phyloP scores from a whole-genome alignment of 2,797 vertebrate genomes.

The Phataginus tetradactyla region DNA sequence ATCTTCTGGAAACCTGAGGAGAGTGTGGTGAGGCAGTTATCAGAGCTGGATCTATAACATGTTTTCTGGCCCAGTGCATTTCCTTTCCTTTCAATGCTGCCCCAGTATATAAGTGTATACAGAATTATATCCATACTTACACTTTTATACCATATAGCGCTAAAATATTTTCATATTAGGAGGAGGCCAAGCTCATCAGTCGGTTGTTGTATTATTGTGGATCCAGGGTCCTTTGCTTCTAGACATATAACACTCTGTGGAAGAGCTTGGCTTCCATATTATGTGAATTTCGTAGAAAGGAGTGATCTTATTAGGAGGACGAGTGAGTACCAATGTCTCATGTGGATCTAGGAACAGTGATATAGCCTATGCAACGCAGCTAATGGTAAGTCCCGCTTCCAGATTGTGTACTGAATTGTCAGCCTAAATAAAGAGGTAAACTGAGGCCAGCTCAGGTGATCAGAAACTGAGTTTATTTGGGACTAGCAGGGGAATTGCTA shows the following conservation, averaged over 20 bases:
- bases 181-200: not conserved
- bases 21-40: not conserved
- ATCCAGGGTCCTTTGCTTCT: not conserved
- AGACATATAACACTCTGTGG: not conserved
- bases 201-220: not conserved
- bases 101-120: not conserved
- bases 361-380: not conserved
- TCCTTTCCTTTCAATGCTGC: not conserved
- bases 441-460: not conserved
- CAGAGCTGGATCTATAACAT: not conserved
- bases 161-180: not conserved
- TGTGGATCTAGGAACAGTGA: not conserved
- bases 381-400: not conserved
- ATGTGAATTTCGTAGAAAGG: not conserved
- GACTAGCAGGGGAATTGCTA: not conserved
- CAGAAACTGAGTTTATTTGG: not conserved
- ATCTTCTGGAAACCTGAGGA: not conserved
- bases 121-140: not conserved
- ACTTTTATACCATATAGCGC: not conserved
- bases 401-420: not conserved
- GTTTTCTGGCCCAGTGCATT: not conserved
- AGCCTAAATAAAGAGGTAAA: not conserved
- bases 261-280: not conserved
- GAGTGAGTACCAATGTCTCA: not conserved
- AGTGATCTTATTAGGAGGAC: not conserved